Conservation (phyloP, 2,797 vertebrate genomes). For the Capromys pilorides region DNA sequence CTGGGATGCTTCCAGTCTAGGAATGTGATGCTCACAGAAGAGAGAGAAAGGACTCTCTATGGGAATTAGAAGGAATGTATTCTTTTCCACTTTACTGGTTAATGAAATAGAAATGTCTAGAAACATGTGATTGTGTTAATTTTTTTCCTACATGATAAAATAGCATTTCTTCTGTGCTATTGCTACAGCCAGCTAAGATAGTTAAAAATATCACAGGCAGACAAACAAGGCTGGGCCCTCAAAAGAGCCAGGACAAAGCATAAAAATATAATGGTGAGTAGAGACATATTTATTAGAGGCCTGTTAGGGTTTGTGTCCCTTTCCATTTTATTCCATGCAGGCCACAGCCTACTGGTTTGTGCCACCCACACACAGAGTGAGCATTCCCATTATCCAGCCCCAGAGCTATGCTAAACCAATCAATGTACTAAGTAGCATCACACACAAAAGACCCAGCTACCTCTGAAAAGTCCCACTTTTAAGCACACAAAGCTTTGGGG, state of each 20-base stretch:
- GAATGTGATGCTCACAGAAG: neutral
- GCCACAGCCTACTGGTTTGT: too few species aligned
- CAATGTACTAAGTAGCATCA: too few species aligned
- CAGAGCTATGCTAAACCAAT: too few species aligned
- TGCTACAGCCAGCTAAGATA: neutral
- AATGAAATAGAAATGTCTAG: neutral
- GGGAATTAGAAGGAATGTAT: neutral
- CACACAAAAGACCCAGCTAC: too few species aligned
- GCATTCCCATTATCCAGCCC: too few species aligned
- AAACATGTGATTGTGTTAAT: neutral
- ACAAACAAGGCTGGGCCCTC: neutral
- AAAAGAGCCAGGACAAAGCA: neutral
- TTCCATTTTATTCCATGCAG: too few species aligned
- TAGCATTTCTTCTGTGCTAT: constrained; percentile 4
- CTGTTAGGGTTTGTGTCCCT: too few species aligned
- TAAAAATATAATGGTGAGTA: neutral
- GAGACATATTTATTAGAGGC: neutral
- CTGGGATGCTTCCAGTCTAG: too few species aligned
- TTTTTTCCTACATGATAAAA: neutral
- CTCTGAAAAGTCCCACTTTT: too few species aligned
- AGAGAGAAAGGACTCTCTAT: neutral
- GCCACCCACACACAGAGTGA: too few species aligned
- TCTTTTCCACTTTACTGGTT: neutral
- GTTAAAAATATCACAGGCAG: neutral
- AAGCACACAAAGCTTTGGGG: too few species aligned